Conservation (phyloP, 2,888 invertebrate genomes). For the Capitulum mitella region DNA sequence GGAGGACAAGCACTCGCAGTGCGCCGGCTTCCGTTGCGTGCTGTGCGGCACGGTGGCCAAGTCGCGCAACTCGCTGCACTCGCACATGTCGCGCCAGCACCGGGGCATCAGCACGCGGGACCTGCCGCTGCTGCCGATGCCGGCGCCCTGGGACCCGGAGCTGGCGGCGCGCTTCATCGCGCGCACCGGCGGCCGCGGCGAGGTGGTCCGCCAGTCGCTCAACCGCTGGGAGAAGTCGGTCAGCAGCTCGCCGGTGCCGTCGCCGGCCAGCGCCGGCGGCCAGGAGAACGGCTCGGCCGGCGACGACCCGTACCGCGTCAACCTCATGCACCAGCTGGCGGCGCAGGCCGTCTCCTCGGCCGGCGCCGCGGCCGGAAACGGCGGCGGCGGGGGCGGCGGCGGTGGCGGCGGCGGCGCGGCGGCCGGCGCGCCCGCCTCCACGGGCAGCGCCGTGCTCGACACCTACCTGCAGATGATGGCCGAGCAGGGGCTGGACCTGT, state of each 20-base stretch:
- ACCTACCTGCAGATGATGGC: slow-evolving; percentile 82
- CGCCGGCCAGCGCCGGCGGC: slow-evolving; percentile 30
- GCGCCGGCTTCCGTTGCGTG: slow-evolving; percentile 84
- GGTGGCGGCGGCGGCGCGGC: slow-evolving; percentile 33
- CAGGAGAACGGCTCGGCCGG: slow-evolving; percentile 22
- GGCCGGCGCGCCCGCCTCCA: slow-evolving; percentile 61
- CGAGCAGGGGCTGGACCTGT: slow-evolving; percentile 35
- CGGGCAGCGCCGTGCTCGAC: slow-evolving; percentile 71
- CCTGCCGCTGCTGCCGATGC: slow-evolving; percentile 85
- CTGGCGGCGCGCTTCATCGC: slow-evolving; percentile 52
- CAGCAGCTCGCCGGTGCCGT: slow-evolving; percentile 3
- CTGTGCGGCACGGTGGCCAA: slow-evolving; percentile 88
- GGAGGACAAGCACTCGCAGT: slow-evolving; percentile 87
- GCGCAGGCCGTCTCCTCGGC: slow-evolving; percentile 14
- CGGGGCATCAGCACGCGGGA: slow-evolving; percentile 89
- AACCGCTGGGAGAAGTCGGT: slow-evolving; percentile 11
- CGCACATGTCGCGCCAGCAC: slow-evolving; percentile 89
- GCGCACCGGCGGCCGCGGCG: slow-evolving; percentile 35
- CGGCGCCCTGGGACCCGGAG: slow-evolving; percentile 82
- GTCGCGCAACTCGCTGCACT: slow-evolving; percentile 82
- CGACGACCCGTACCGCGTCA: slow-evolving; percentile 26
- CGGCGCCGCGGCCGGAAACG: neutral
- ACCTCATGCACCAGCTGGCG: slow-evolving; percentile 22
- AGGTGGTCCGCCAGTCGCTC: slow-evolving; percentile 35
- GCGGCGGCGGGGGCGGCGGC: slow-evolving; percentile 31